phyloP scores from a whole-genome alignment of 2,797 vertebrate species.

The Myotis vivesi region DNA sequence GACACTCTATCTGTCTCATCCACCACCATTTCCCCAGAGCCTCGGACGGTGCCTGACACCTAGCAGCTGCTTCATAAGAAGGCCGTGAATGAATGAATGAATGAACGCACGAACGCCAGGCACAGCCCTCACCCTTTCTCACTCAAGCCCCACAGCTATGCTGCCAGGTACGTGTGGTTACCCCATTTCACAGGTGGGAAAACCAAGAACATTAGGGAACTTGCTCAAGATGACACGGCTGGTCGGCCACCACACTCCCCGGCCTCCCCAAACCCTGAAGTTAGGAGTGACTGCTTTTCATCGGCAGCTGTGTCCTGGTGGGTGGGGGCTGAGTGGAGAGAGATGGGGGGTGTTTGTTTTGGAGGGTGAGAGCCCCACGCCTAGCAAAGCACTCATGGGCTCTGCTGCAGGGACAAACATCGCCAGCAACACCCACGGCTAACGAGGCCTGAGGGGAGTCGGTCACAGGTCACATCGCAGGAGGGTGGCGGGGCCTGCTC shows the following conservation, averaged over 20 bases:
- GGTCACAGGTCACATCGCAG: background rate
- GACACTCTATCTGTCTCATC: no score
- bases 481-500: conserved; percentile 51
- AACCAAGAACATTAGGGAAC: fast-evolving
- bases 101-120: no score
- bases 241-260: fast-evolving
- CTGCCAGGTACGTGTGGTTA: fast-evolving
- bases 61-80: background rate
- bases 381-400: background rate
- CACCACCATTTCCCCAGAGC: background rate
- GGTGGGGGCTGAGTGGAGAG: background rate
- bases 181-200: background rate
- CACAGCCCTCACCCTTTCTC: background rate
- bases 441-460: background rate
- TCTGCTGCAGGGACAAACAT: background rate
- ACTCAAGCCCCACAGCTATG: background rate
- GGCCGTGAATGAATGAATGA: background rate
- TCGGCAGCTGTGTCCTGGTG: fast-evolving
- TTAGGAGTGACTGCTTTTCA: background rate
- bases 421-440: background rate
- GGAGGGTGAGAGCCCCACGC: background rate
- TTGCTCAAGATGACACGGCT: background rate
- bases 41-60: background rate
- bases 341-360: background rate
- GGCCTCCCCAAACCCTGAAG: background rate